Base-by-base conservation (phyloP, 2,888 invertebrate species). In the Morpho deidamia region DNA sequence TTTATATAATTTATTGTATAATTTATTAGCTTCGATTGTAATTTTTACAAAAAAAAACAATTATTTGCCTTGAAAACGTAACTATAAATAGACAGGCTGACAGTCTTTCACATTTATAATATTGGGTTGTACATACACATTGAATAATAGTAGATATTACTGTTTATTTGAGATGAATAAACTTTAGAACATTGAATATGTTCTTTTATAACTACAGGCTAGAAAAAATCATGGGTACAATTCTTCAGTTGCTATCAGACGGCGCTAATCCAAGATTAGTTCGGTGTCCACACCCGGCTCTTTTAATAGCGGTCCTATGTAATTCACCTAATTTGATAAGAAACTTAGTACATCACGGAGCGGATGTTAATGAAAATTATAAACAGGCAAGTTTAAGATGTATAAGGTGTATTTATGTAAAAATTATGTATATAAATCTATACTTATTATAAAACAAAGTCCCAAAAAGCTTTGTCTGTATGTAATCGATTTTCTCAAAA, bases 251-350 rank as follows among this genome's bases (percentile, higher is more conserved):
- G 34, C 59, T 87, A 40, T 51, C 62, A 1, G 71, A 79, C 46
- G 87, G 86, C 8, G 86, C 87, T 0, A 67, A 81, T 55, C 84
- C 85, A 0, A 67, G 64, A 8, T 64, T 74, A 11, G 77, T 81
- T 8, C 63, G 62, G 12, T 84, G 76, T 70, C 87, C 88, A 2
- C 80, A 81, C 41, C 71, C 84, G 5, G 79, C 83, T 1, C 56
- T 87, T 5, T 68, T 77, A 23, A 70, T 81, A 34, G 85, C 83
- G 5, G 60, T 72, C 1, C 50, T 67, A 1, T 67, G 81, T 1
- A 73, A 73, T 1, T 65, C 60, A 44, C 44, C 79, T 2, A 74
- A 80, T 32, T 62, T 85, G 7, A 64, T 87, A 12, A 63, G 64
- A 3, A 63, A 69, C 33, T 66, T 88, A 35, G 62, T 80, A 1